phyloP scores from a whole-genome alignment of 2,797 vertebrate species.

The Loriculus beryllinus region DNA sequence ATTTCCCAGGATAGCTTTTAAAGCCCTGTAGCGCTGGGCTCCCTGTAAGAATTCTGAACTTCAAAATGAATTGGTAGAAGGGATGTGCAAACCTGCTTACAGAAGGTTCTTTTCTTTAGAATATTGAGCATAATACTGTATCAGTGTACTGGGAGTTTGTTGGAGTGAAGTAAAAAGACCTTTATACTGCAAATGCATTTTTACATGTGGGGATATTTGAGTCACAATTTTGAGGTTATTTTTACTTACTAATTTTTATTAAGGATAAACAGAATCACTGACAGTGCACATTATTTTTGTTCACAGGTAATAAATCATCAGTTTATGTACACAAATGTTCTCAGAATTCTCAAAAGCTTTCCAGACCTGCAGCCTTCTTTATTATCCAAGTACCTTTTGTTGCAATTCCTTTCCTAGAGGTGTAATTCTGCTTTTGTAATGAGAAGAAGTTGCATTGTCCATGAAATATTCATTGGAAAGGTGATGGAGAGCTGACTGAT shows the following conservation, averaged over 20 bases:
- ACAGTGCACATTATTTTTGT: slow-evolving; percentile 47
- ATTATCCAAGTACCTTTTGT: slow-evolving; percentile 32
- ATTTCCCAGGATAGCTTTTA: not conserved
- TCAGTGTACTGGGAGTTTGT: not conserved
- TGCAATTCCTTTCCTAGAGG: not conserved
- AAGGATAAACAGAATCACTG: slow-evolving; percentile 36
- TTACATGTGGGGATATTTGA: not conserved
- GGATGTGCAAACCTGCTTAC: not conserved
- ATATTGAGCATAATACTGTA: not conserved
- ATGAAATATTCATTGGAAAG: slow-evolving; percentile 33
- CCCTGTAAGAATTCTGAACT: not conserved
- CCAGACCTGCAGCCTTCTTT: not conserved
- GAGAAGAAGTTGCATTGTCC: slow-evolving; percentile 15
- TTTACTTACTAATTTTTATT: slow-evolving; percentile 67
- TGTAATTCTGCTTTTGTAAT: slow-evolving; percentile 47
- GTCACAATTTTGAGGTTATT: not conserved
- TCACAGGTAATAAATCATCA: slow-evolving; percentile 41
- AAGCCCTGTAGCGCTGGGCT: not conserved
- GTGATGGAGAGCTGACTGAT: not conserved
- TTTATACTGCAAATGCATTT: not conserved
- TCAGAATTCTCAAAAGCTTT: slow-evolving; percentile 43
- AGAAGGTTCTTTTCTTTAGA: not conserved
- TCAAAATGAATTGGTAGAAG: not conserved
- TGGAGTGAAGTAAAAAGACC: not conserved
- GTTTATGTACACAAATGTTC: slow-evolving; percentile 40